These are phyloP conservation scores for Alcedo atthis DNA, from an alignment of 2,797 vertebrate species.

Conservation along the genomic window DNA sequence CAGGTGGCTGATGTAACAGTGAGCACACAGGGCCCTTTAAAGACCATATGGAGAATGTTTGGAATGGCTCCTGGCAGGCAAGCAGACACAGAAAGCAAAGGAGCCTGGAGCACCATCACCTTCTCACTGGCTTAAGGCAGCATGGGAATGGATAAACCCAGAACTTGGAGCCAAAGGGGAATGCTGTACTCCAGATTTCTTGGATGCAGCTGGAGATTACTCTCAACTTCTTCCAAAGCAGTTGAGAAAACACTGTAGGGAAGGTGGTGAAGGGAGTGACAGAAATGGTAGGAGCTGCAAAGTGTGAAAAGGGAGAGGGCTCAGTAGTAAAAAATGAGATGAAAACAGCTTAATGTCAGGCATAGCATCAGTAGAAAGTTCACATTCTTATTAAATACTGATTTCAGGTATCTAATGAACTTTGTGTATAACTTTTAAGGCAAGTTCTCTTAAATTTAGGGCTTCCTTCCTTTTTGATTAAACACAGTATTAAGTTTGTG, in stretches of 20 bases:
- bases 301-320: background rate
- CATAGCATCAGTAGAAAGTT: background rate
- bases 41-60: background rate
- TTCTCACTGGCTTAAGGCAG: background rate
- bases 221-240: too few relatives aligned
- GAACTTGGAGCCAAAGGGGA: background rate
- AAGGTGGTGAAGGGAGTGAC: background rate
- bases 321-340: background rate
- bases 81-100: background rate
- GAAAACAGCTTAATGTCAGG: background rate
- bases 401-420: background rate
- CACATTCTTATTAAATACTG: background rate
- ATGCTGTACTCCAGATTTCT: background rate
- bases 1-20: background rate
- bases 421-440: background rate
- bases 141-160: background rate
- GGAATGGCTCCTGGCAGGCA: background rate
- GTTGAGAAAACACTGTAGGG: background rate
- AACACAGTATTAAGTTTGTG: slow-evolving; percentile 14
- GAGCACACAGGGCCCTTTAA: background rate
- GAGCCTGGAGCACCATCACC: background rate
- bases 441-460: background rate
- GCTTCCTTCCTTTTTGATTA: slow-evolving; percentile 11
- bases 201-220: background rate
- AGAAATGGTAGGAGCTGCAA: background rate